Conservation (phyloP, 2,113 vertebrate genomes). For the Zingel zingel region DNA sequence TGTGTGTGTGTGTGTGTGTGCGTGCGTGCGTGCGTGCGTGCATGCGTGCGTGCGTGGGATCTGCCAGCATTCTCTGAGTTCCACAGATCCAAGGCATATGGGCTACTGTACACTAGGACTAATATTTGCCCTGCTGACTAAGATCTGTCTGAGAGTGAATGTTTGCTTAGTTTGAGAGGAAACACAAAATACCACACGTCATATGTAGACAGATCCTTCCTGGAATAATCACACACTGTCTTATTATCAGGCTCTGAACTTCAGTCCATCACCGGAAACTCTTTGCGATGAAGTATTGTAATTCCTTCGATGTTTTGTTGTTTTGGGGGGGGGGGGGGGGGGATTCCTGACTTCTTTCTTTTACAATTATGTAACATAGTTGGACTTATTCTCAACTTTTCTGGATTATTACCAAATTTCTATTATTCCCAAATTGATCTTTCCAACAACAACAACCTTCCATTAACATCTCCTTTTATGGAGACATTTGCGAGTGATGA, state of each 20-base stretch:
- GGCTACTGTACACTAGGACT: slow-evolving; percentile 33
- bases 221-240: slow-evolving; percentile 3
- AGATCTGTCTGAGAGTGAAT: slow-evolving; percentile 43
- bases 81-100: slow-evolving; percentile 21
- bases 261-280: background rate
- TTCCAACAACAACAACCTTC: background rate
- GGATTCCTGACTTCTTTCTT: background rate
- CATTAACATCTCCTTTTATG: too few relatives aligned
- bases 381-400: background rate
- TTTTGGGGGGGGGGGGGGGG: background rate
- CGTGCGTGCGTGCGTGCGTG: background rate
- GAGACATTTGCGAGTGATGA: too few relatives aligned
- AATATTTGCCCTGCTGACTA: slow-evolving; percentile 63
- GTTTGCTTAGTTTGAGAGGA: slow-evolving; percentile 43
- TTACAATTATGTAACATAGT: background rate
- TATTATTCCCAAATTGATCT: background rate
- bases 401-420: background rate
- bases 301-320: background rate
- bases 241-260: background rate
- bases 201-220: slow-evolving; percentile 1
- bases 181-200: slow-evolving; percentile 54
- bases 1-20: slow-evolving; percentile 8
- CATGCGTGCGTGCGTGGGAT: background rate
- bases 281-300: background rate
- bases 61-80: slow-evolving; percentile 38